Evolutionary conservation across 2,797 vertebrate species (phyloP).

Genomic region (Thunnus albacares): DNA sequence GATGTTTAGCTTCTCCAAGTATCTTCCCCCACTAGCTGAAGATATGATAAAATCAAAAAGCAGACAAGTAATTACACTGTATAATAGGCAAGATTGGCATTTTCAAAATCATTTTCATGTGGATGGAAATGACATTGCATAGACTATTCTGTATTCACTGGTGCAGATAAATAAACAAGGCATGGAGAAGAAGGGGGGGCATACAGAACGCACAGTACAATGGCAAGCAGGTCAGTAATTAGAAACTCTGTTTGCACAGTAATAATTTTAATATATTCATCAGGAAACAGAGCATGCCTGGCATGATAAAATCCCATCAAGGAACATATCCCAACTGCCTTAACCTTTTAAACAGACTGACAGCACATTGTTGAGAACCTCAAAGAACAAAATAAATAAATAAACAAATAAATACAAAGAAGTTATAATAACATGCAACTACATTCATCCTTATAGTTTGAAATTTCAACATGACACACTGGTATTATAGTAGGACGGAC

Average conservation of each 20-base stretch:
- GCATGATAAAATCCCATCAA: constrained; percentile 92
- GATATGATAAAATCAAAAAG: constrained; percentile 88
- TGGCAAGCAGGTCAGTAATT: constrained; percentile 93
- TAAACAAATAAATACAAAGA: constrained; percentile 66
- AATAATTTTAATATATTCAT: constrained; percentile 95
- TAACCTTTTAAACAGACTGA: constrained; percentile 88
- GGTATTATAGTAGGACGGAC: constrained; percentile 36
- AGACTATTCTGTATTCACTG: constrained; percentile 91
- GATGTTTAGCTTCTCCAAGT: constrained; percentile 84
- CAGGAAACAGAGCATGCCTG: constrained; percentile 88
- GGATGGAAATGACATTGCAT: constrained; percentile 90
- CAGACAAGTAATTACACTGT: constrained; percentile 89
- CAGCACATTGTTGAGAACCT: constrained; percentile 81
- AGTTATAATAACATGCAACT: constrained; percentile 68
- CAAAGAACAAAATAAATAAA: constrained; percentile 77
- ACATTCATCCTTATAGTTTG: constrained; percentile 45
- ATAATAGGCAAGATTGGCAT: constrained; percentile 91
- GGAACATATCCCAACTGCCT: constrained; percentile 87
- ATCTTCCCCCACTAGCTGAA: constrained; percentile 82
- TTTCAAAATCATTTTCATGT: constrained; percentile 91
- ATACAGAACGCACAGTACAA: constrained; percentile 89
- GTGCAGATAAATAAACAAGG: constrained; percentile 92
- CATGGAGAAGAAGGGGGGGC: constrained; percentile 84
- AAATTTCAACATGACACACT: constrained; percentile 49
- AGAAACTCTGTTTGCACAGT: constrained; percentile 94